Conservation (phyloP, 2,888 invertebrate species). For the Nomada hirtipes region DNA sequence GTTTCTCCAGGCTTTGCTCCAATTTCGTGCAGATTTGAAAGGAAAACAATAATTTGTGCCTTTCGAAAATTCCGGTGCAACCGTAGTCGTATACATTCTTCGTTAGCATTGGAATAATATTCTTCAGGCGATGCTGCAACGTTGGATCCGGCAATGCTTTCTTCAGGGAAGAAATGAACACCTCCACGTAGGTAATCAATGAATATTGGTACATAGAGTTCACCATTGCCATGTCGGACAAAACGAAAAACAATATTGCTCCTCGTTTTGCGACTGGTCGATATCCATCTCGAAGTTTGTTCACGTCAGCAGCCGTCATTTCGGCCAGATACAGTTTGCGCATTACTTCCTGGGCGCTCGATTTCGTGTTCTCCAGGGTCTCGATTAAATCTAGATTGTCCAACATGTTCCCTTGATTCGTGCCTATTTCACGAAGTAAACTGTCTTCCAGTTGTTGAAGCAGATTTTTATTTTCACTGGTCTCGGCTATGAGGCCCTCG, state of each 20-base stretch:
- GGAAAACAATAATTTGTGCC: conserved; percentile 95
- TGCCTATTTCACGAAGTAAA: conserved; percentile 92
- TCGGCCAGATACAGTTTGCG: conserved; percentile 92
- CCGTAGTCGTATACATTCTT: conserved; percentile 96
- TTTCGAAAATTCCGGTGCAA: conserved; percentile 96
- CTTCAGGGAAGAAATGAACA: conserved; percentile 92
- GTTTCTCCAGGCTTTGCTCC: conserved; percentile 88
- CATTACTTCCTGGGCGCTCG: conserved; percentile 92
- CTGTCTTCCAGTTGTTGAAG: conserved; percentile 94
- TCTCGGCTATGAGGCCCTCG: conserved; percentile 92
- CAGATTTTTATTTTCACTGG: conserved; percentile 93
- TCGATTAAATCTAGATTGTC: conserved; percentile 94
- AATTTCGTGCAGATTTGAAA: conserved; percentile 95
- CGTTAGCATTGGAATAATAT: conserved; percentile 94
- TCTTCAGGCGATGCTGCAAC: conserved; percentile 89
- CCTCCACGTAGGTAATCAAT: conserved; percentile 92
- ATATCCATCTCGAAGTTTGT: conserved; percentile 93
- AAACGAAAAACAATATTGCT: conserved; percentile 95
- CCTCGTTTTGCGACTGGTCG: conserved; percentile 94
- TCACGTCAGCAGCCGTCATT: conserved; percentile 92
- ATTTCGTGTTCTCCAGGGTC: conserved; percentile 95
- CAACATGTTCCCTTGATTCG: conserved; percentile 95
- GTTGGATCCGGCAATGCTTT: conserved; percentile 93
- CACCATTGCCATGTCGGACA: conserved; percentile 95
- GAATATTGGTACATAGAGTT: conserved; percentile 98